A percentile compares a stretch with the other conserved stretches of the same genome.
phyloP scores from a whole-genome alignment of 2,797 vertebrate species.

The Protosalanx chinensis region DNA sequence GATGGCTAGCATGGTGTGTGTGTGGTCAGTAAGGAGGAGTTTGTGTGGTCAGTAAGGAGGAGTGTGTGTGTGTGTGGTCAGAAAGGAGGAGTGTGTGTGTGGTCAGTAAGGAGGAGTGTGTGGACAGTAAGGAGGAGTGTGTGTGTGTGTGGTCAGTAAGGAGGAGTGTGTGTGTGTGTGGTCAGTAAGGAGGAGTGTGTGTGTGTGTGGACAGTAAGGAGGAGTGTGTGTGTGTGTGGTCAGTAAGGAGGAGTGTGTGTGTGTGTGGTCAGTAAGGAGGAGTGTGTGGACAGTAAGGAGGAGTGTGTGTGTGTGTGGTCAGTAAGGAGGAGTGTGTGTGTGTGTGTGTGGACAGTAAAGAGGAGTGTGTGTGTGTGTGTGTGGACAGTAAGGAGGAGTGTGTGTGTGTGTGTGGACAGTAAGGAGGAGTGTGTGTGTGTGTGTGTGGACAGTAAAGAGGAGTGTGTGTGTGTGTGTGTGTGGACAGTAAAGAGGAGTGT shows the following conservation, averaged over 20 bases:
- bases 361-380: constrained; percentile 27
- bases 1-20: constrained; percentile 40
- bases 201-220: constrained; percentile 39
- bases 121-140: constrained; percentile 31
- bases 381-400: neutral
- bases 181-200: neutral
- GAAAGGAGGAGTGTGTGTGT: too few species aligned
- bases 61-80: constrained; percentile 25
- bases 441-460: neutral
- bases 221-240: constrained; percentile 7
- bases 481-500: constrained; percentile 31
- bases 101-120: too few species aligned
- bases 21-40: neutral
- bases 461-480: constrained; percentile 22
- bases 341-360: constrained; percentile 43
- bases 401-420: constrained; percentile 43
- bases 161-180: constrained; percentile 17
- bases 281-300: too few species aligned
- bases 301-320: constrained; percentile 21
- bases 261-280: constrained; percentile 36
- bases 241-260: constrained; percentile 8
- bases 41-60: constrained; percentile 34
- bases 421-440: constrained; percentile 30
- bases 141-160: too few species aligned
- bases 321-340: constrained; percentile 9